Conservation (phyloP, 2,113 vertebrate species). For the Oncorhynchus masou region DNA sequence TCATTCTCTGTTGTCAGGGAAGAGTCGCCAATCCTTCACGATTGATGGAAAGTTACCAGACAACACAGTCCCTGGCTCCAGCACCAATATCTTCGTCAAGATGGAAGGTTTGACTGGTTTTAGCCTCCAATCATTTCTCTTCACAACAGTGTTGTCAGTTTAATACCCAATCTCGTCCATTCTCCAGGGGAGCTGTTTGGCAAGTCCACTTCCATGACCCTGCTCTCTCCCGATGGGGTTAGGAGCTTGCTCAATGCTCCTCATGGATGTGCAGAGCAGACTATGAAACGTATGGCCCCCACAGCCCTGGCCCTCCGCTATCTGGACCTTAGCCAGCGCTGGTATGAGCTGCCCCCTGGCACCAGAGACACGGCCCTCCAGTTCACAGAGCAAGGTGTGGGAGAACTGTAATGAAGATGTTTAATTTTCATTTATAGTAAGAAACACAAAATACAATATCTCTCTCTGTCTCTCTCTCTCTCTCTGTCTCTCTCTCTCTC, state of each 20-base stretch:
- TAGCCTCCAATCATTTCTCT: neutral
- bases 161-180: neutral
- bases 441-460: too few relatives aligned
- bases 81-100: conserved; percentile 65
- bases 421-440: too few relatives aligned
- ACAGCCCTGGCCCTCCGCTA: conserved; percentile 77
- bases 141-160: neutral
- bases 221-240: conserved; percentile 71
- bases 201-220: conserved; percentile 51
- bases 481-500: too few relatives aligned
- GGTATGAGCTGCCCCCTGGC: conserved; percentile 70
- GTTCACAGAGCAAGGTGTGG: conserved; percentile 68
- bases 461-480: too few relatives aligned
- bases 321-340: conserved; percentile 77
- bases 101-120: conserved; percentile 57
- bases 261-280: conserved; percentile 79
- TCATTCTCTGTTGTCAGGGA: conserved; percentile 46
- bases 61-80: conserved; percentile 56
- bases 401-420: neutral
- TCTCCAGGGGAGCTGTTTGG: conserved; percentile 55
- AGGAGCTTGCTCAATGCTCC: conserved; percentile 67
- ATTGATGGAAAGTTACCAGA: conserved; percentile 61
- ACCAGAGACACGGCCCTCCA: conserved; percentile 70
- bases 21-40: neutral
- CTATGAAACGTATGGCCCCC: conserved; percentile 71